Evolutionary conservation across 2,113 vertebrate species (phyloP).

Genomic region (Platysternon megacephalum): DNA sequence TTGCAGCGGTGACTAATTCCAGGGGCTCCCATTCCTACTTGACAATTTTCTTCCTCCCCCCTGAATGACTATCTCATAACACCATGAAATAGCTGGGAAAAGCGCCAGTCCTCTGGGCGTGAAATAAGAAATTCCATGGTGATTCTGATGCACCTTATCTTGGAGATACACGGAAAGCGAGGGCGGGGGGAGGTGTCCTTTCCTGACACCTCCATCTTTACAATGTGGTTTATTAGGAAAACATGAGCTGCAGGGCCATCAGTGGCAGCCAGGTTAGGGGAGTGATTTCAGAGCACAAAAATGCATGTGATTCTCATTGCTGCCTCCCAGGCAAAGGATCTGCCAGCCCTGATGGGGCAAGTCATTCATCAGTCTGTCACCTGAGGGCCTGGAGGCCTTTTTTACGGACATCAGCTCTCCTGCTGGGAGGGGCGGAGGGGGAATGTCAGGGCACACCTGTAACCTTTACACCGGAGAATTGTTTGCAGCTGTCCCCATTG

Average conservation of each 20-base stretch:
- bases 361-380: slow-evolving; percentile 64
- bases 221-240: not conserved
- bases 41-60: not conserved
- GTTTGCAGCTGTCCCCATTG: not conserved
- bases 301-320: slow-evolving; percentile 51
- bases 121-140: not conserved
- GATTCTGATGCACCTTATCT: not conserved
- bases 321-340: slow-evolving; percentile 62
- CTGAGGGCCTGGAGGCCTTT: not conserved
- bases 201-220: not conserved
- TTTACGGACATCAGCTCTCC: not conserved
- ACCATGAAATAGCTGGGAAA: not conserved
- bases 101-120: not conserved
- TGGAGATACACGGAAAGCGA: not conserved
- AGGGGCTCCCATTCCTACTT: not conserved
- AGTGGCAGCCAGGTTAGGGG: not conserved
- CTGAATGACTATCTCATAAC: rapidly evolving
- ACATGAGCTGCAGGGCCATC: not conserved
- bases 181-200: not conserved
- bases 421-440: not conserved
- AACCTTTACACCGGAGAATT: slow-evolving; percentile 41
- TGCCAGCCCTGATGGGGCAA: slow-evolving; percentile 62
- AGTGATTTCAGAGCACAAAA: slow-evolving; percentile 72
- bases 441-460: slow-evolving; percentile 40
- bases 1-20: not conserved